These are phyloP conservation scores for Orientallactaga bullata DNA, from an alignment of 2,113 vertebrate species.

Conservation along the genomic window DNA sequence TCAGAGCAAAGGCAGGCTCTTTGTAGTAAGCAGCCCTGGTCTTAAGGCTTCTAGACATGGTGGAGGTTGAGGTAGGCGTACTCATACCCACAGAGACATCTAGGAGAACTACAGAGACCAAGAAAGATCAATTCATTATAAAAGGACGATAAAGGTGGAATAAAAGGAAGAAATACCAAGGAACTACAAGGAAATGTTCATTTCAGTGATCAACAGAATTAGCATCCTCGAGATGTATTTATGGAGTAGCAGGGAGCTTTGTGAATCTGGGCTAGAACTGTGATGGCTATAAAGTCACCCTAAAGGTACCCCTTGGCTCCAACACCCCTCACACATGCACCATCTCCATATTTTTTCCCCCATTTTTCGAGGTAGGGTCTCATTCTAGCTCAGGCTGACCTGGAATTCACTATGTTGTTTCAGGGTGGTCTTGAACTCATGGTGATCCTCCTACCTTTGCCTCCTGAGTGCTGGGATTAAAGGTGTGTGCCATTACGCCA, in stretches of 20 bases:
- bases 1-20: conserved; percentile 63
- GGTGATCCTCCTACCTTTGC: too few relatives aligned
- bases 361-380: too few relatives aligned
- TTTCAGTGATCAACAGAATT: not conserved
- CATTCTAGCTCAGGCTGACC: too few relatives aligned
- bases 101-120: not conserved
- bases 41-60: not conserved
- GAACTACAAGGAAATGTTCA: not conserved
- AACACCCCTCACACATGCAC: not conserved
- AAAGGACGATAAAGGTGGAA: conserved; percentile 20
- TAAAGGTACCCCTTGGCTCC: not conserved
- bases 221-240: conserved; percentile 2
- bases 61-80: not conserved
- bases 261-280: not conserved
- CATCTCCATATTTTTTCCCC: too few relatives aligned
- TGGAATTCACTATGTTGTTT: too few relatives aligned
- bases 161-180: conserved; percentile 7
- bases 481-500: too few relatives aligned
- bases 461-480: too few relatives aligned
- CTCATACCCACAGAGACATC: not conserved
- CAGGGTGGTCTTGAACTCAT: too few relatives aligned
- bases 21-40: conserved; percentile 32
- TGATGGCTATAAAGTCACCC: not conserved
- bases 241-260: not conserved
- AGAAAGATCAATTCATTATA: not conserved